A percentile compares a stretch with the other conserved stretches of the same genome.
phyloP scores from a whole-genome alignment of 2,113 vertebrate genomes.

The Agelaius phoeniceus region DNA sequence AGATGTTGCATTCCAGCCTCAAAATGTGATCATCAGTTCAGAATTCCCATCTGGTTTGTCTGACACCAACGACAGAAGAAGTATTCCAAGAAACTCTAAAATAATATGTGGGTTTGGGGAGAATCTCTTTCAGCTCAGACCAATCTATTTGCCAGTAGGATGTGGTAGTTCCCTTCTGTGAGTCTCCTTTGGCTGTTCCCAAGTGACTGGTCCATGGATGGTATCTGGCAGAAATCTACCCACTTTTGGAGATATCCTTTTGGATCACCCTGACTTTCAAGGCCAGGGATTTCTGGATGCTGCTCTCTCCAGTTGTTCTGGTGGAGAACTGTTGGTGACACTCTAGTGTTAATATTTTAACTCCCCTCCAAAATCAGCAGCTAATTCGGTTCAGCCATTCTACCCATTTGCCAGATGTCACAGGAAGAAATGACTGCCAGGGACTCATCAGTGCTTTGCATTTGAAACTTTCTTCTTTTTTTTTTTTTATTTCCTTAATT shows the following conservation, averaged over 20 bases:
- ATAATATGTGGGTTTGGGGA: background rate
- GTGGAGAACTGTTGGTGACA: background rate
- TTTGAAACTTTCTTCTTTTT: background rate
- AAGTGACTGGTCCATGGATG: background rate
- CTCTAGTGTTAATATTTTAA: background rate
- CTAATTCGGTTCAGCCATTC: background rate
- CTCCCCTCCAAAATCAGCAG: background rate
- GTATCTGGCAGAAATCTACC: background rate
- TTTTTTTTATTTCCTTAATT: background rate
- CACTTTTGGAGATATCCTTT: background rate
- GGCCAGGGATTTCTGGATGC: background rate
- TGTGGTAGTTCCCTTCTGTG: background rate
- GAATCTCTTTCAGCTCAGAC: background rate
- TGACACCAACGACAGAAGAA: background rate
- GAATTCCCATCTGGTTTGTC: conserved; percentile 45
- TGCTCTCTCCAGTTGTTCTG: background rate
- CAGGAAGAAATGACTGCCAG: conserved; percentile 8
- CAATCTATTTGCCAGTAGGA: conserved; percentile 3
- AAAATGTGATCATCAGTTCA: conserved; percentile 53
- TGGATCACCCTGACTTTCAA: background rate
- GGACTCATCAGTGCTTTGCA: background rate
- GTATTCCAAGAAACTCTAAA: background rate
- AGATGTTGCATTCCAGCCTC: conserved; percentile 42
- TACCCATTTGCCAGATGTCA: conserved; percentile 9
- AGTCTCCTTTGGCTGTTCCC: background rate